Percentiles rank a stretch among this genome's conserved stretches.
Evolutionary conservation across 2,797 vertebrate species (phyloP).

Genomic region (Neosalanx taihuensis): DNA sequence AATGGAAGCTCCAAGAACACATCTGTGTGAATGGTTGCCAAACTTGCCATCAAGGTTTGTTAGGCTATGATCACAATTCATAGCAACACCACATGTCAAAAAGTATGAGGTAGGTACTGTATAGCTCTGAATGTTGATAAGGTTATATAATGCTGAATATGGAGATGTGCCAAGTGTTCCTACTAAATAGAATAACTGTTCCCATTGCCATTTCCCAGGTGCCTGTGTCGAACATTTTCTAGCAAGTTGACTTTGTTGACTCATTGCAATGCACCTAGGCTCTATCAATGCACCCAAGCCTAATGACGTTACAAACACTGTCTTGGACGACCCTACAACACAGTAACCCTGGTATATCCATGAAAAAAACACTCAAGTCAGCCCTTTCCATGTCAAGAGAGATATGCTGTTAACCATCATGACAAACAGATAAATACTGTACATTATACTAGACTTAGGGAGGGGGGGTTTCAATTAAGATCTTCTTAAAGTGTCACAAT

Average conservation of each 20-base stretch:
- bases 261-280: slow-evolving; percentile 8
- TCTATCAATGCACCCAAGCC: slow-evolving; percentile 33
- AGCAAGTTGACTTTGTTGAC: slow-evolving; percentile 52
- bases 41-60: too few relatives aligned
- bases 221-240: slow-evolving; percentile 63
- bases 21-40: too few relatives aligned
- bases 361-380: slow-evolving; percentile 30
- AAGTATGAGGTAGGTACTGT: not conserved
- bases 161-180: slow-evolving; percentile 65
- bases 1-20: too few relatives aligned
- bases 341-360: slow-evolving; percentile 31
- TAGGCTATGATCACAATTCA: too few relatives aligned
- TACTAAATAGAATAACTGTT: slow-evolving; percentile 63
- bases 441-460: too few relatives aligned
- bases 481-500: not conserved
- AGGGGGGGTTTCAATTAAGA: too few relatives aligned
- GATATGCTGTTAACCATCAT: not conserved
- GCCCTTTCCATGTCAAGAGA: not conserved
- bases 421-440: not conserved
- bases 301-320: slow-evolving; percentile 47
- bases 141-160: slow-evolving; percentile 69
- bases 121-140: slow-evolving; percentile 67
- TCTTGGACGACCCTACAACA: slow-evolving; percentile 38
- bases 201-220: slow-evolving; percentile 49
- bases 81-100: not conserved